Evolutionary conservation across 2,888 invertebrate genomes (phyloP), one percentile per base, ranked within the genome.

Genomic region (Drosophila kambysellisi): DNA sequence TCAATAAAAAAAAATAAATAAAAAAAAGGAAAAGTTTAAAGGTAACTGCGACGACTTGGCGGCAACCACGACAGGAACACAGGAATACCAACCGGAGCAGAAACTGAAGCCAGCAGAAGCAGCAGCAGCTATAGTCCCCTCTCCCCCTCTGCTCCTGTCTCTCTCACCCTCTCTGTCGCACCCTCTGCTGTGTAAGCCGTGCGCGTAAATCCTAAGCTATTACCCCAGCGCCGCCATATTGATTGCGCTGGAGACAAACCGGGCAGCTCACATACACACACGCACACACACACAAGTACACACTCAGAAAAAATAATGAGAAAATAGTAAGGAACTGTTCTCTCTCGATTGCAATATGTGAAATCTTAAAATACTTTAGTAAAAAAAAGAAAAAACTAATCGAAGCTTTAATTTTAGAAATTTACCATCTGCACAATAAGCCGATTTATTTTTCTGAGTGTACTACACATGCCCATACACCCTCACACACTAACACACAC

Each of bases 181-280:
- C 41, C 43, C 39, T 41, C 48, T 20, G 53, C 69, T 30, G 52
- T 73, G 71, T 74, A 79, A 83, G 79, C 83, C 82, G 76, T 79
- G 83, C 82, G 88, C 86, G 83, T 85, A 88, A 88, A 89, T 85
- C 85, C 88, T 88, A 81, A 79, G 85, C 85, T 88, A 85, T 85
- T 85, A 86, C 85, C 85, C 88, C 72, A 84, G 85, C 79, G 84
- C 72, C 81, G 88, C 85, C 88, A 82, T 88, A 84, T 88, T 84
- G 84, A 84, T 84, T 84, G 84, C 83, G 84, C 86, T 85, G 86
- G 86, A 85, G 86, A 88, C 84, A 88, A 85, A 70, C 76, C 73
- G 76, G 71, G 82, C 65, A 78, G 50, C 60, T 57, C 70, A 62
- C 73, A 73, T 67, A 76, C 65, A 54, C 56, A 37, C 56, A 35